These are phyloP conservation scores for Pelochelys cantorii DNA, from an alignment of 2,797 vertebrate species.

Conservation along the genomic window DNA sequence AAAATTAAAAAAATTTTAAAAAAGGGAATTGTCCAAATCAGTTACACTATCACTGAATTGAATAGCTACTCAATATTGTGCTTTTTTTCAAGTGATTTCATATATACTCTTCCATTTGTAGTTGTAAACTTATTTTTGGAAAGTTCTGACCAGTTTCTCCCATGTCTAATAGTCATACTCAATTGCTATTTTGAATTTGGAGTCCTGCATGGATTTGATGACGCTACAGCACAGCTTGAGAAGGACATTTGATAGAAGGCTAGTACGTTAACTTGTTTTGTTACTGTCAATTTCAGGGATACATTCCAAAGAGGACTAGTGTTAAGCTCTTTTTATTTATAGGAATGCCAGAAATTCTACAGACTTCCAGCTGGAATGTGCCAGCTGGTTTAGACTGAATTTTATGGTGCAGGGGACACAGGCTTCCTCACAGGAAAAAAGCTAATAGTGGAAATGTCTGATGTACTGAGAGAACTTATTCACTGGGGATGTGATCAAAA, in stretches of 20 bases:
- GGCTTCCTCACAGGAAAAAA: slow-evolving; percentile 8
- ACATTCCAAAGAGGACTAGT: slow-evolving; percentile 63
- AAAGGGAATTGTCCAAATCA: slow-evolving; percentile 33
- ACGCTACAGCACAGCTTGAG: slow-evolving; percentile 48
- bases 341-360: slow-evolving; percentile 31
- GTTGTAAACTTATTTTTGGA: slow-evolving; percentile 6
- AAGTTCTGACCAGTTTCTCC: slow-evolving; percentile 7
- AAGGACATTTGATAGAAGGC: slow-evolving; percentile 47
- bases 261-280: slow-evolving; percentile 63
- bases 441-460: background rate
- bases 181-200: slow-evolving; percentile 37
- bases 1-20: background rate
- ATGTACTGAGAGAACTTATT: background rate
- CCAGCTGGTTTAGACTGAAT: slow-evolving; percentile 64
- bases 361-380: slow-evolving; percentile 29
- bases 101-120: background rate
- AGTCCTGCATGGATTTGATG: slow-evolving; percentile 40
- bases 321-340: slow-evolving; percentile 64
- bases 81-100: background rate
- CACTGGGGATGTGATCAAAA: background rate
- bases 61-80: slow-evolving; percentile 51
- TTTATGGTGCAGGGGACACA: slow-evolving; percentile 35
- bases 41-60: slow-evolving; percentile 54
- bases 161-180: background rate
- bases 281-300: slow-evolving; percentile 63